Evolutionary conservation across 2,797 vertebrate genomes (phyloP).

Genomic region (Meda fulgida): DNA sequence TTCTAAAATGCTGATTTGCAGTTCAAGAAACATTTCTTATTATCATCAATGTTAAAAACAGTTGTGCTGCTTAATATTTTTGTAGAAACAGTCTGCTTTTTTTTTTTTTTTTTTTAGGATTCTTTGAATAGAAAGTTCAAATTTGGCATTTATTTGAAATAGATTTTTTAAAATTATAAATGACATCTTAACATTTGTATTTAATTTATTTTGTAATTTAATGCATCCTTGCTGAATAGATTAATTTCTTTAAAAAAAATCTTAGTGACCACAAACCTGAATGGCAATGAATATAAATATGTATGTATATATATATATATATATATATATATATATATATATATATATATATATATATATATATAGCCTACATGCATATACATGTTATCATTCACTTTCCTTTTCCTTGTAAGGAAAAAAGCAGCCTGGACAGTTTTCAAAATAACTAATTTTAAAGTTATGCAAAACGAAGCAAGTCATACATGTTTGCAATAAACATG

Average conservation of each 20-base stretch:
- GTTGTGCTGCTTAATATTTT: neutral
- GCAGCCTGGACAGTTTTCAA: neutral
- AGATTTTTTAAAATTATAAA: neutral
- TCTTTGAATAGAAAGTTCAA: neutral
- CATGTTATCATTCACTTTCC: neutral
- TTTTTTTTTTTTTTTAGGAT: no score
- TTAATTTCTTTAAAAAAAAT: no score
- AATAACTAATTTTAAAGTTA: neutral
- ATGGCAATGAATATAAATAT: neutral
- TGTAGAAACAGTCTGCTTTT: neutral
- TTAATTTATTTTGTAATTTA: neutral
- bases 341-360: no score
- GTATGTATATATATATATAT: no score
- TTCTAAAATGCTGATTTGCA: no score
- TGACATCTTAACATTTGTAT: no score
- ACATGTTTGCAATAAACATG: neutral
- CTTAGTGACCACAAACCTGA: neutral
- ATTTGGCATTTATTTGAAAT: neutral
- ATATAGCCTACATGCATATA: no score
- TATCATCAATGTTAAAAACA: no score
- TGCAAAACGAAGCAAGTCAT: neutral
- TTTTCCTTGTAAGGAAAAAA: neutral
- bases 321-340: no score
- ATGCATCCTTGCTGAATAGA: neutral
- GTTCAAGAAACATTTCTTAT: no score